Conservation (phyloP, 1,140 invertebrate genomes). For the Drosophila persimilis region DNA sequence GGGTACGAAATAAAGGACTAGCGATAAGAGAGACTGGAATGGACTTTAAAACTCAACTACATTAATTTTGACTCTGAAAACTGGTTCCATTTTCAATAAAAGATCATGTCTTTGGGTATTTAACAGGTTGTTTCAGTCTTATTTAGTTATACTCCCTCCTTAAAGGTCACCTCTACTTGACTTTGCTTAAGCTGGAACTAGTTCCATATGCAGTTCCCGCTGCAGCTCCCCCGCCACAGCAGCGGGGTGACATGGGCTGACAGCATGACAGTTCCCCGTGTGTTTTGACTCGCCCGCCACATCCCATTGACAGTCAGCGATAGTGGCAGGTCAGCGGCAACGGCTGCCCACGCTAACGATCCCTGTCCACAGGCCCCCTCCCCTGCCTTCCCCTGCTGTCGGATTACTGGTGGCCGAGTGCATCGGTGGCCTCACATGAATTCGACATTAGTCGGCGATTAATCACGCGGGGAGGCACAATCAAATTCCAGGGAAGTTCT, state of each 20-base stretch:
- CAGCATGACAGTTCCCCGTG: slow-evolving; percentile 58
- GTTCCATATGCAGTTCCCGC: slow-evolving; percentile 23
- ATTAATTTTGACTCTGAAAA: no score
- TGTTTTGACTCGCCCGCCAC: slow-evolving; percentile 61
- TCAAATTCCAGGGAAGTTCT: slow-evolving; percentile 65
- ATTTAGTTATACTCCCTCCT: not conserved
- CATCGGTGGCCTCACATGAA: slow-evolving; percentile 31
- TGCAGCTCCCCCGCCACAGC: not conserved
- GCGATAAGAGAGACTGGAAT: no score
- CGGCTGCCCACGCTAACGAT: slow-evolving; percentile 45
- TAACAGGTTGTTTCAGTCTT: not conserved
- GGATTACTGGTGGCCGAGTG: slow-evolving; percentile 29
- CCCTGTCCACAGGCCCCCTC: not conserved
- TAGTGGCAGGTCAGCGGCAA: slow-evolving; percentile 46
- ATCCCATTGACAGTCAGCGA: slow-evolving; percentile 73
- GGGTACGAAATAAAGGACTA: no score
- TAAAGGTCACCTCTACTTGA: not conserved
- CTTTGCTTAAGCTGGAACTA: slow-evolving; percentile 20
- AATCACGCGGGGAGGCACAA: slow-evolving; percentile 49
- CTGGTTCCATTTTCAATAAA: no score
- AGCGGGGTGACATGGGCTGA: slow-evolving; percentile 64
- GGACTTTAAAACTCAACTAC: no score
- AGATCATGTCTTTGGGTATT: not conserved
- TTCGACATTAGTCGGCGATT: slow-evolving; percentile 68
- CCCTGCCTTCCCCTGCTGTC: not conserved